Evolutionary conservation across 2,888 invertebrate genomes (phyloP), one percentile per base, ranked within the genome.

Genomic region (Nebria salina): DNA sequence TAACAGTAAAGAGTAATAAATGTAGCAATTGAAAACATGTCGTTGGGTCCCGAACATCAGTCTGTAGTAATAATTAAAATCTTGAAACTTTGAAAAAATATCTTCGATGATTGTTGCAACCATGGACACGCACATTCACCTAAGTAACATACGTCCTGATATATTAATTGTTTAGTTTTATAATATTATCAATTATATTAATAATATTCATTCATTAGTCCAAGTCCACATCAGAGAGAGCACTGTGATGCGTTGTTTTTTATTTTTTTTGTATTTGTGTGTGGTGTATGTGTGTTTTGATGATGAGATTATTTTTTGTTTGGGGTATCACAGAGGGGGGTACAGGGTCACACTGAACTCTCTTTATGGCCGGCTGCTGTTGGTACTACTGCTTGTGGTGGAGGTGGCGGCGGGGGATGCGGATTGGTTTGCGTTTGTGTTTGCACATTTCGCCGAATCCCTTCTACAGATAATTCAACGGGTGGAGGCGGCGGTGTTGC

Each of bases 301-400:
- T 77, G 77, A 77, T 74, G 74, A 68, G 74, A 75, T 73, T 42
- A 68, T 25, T 68, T 54, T 54, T 54, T 54, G 54, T 54, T 54
- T 78, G 78, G 75, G 73, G 41, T 80, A 80, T 80, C 80, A 80
- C 80, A 80, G 80, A 75, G 80, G 80, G 75, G 74, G 82, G 83
- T 88, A 89, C 75, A 34, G 73, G 11, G 83, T 83, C 88, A 89
- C 86, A 89, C 89, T 84, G 89, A 89, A 85, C 89, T 89, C 85
- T 89, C 89, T 86, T 89, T 89, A 86, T 89, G 89, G 84, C 87
- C 88, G 77, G 88, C 88, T 26, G 73, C 73, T 41, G 73, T 9
- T 73, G 73, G 42, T 73, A 41, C 15, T 73, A 34, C 34, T 73
- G 73, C 8, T 73, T 26, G 11, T 73, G 73, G 7, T 41, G 73